phyloP scores from a whole-genome alignment of 2,888 invertebrate genomes.

The Entomobrya multifasciata region DNA sequence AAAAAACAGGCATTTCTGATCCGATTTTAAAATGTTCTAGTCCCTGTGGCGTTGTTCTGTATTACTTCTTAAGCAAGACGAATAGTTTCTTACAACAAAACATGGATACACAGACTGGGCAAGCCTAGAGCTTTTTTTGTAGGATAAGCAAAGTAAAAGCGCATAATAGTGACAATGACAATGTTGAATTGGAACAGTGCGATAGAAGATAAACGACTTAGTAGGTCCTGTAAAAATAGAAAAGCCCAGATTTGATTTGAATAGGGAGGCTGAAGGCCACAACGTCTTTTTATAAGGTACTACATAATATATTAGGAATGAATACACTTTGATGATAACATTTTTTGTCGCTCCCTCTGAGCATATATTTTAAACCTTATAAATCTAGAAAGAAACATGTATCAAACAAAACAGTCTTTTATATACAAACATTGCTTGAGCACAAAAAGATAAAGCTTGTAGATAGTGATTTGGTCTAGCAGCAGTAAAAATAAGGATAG shows the following conservation, averaged over 20 bases:
- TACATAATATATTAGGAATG: constrained; percentile 13
- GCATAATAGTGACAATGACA: too few species aligned
- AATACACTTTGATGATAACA: constrained; percentile 13
- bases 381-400: neutral
- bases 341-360: neutral
- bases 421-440: constrained; percentile 8
- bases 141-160: constrained; percentile 20
- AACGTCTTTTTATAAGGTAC: constrained; percentile 21
- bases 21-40: constrained; percentile 40
- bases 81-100: constrained; percentile 14
- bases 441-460: constrained; percentile 49
- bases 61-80: constrained; percentile 43
- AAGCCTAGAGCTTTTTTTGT: too few species aligned
- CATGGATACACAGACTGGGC: too few species aligned
- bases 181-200: constrained; percentile 26
- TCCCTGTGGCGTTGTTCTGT: constrained; percentile 36
- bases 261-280: constrained; percentile 28
- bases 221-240: constrained; percentile 37
- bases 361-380: neutral
- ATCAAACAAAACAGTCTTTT: too few species aligned
- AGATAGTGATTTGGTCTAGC: constrained; percentile 35
- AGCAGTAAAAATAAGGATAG: neutral
- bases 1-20: constrained; percentile 44
- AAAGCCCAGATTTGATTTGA: constrained; percentile 41
- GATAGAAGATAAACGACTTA: constrained; percentile 65